phyloP scores from a whole-genome alignment of 2,797 vertebrate species.

The Mormyrus proboscirostris region DNA sequence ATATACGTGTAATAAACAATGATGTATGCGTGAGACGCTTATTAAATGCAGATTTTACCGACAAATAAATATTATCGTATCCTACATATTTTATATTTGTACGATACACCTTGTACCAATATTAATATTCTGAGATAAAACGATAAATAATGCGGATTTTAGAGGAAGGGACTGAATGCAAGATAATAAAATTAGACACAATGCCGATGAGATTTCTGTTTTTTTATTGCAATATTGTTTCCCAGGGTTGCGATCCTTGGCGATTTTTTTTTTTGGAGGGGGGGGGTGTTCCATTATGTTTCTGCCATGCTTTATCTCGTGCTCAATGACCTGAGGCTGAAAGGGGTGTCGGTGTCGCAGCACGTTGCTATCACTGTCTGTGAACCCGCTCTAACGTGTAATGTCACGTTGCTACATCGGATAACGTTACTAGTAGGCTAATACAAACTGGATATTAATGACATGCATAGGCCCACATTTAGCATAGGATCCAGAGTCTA shows the following conservation, averaged over 20 bases:
- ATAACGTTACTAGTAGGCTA: neutral
- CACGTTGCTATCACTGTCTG: slow-evolving; percentile 27
- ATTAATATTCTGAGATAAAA: neutral
- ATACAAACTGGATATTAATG: neutral
- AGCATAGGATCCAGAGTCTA: neutral
- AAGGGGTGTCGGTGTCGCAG: slow-evolving; percentile 37
- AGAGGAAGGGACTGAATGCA: neutral
- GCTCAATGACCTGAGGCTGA: slow-evolving; percentile 49
- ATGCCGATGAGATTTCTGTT: neutral
- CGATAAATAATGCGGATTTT: neutral
- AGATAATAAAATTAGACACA: neutral
- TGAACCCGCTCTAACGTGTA: neutral
- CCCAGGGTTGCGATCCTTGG: neutral
- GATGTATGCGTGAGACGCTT: neutral
- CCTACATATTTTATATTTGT: neutral
- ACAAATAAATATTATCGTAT: neutral
- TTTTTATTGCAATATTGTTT: neutral
- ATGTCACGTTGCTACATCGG: slow-evolving; percentile 5
- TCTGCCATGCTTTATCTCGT: slow-evolving; percentile 60
- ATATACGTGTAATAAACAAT: slow-evolving; percentile 38
- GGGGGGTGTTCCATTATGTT: slow-evolving; percentile 52
- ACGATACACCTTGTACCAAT: neutral
- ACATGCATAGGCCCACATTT: neutral
- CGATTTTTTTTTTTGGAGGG: neutral
- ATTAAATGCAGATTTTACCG: neutral